Evolutionary conservation across 2,888 invertebrate genomes (phyloP), one percentile per base, ranked within the genome.

Genomic region (Gastracanthus pulcherrimus): DNA sequence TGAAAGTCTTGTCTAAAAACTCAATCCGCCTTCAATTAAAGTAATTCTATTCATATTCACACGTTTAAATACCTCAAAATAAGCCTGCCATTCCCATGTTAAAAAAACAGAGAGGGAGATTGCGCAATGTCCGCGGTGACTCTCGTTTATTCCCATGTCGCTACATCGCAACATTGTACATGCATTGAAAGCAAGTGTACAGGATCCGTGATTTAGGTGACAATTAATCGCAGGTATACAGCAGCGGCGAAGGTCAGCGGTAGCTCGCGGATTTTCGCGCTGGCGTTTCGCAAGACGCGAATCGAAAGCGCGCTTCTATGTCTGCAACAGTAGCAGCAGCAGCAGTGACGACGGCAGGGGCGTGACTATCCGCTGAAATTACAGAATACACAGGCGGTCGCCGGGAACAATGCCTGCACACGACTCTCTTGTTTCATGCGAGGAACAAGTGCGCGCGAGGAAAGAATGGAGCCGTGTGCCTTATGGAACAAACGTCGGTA

Each of bases 351-450:
- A n/a, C n/a, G n/a, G n/a, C 45, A 45, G 51, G 38, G 71, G 70
- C 51, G 71, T 64, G 71, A 69, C 48, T 71, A 1, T 16, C 51
- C 75, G 34, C 72, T 81, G 69, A 64, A 66, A 76, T 81, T 66
- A 72, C 66, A 55, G 76, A 81, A 76, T 26, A 34, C 6, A 26
- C 16, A 9, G 9, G 11, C 26, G 23, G 34, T 9, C 19, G 23
- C n/a, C 23, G 60, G 16, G 67, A 71, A 76, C 76, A 81, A 76
- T 76, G 36, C 51, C 36, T 4, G 29, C 45, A 19, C 11, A 9
- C 34, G 62, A 62, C 58, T 64, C 69, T 71, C 71, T 71, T 51
- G 76, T 76, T 76, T 71, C 55, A 66, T n/a, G 34, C 36, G n/a
- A n/a, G n/a, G 67, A 75, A 55, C 69, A 64, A 72, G 76, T 76